A percentile compares a stretch with the other conserved stretches of the same genome.
Evolutionary conservation across 2,797 vertebrate species (phyloP).

Genomic region (Mus caroli): DNA sequence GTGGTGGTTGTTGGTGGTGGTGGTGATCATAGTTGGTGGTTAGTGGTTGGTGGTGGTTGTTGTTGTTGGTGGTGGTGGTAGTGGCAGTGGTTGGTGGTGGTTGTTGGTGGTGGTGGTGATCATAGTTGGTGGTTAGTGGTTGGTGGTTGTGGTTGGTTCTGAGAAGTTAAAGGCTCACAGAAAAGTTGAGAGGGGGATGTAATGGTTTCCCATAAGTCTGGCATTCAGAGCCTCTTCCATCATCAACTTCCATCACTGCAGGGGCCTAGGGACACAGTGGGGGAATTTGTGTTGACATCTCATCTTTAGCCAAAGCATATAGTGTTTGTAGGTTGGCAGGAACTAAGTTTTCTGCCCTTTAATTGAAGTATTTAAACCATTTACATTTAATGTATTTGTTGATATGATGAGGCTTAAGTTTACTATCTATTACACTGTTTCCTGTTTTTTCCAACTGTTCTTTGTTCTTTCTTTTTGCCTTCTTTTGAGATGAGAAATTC

Average conservation of each 20-base stretch:
- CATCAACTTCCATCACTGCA: background rate
- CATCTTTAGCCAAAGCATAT: background rate
- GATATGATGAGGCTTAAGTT: background rate
- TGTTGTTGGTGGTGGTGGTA: background rate
- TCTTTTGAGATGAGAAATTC: background rate
- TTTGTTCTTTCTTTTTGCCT: background rate
- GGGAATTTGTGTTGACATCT: background rate
- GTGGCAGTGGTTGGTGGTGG: no score
- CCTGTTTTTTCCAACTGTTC: background rate
- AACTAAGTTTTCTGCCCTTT: conserved; percentile 7
- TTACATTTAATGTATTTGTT: conserved; percentile 24
- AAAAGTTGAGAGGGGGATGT: background rate
- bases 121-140: background rate
- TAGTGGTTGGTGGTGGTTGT: no score
- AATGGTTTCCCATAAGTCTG: background rate
- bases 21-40: background rate
- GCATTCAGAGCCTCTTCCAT: no score
- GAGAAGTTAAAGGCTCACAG: background rate
- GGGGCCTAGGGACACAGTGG: background rate
- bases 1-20: background rate
- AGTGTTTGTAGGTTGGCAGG: background rate
- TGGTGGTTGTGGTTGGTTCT: background rate
- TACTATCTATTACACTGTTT: background rate
- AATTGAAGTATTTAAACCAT: background rate
- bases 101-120: background rate